Evolutionary conservation across 2,113 vertebrate genomes (phyloP), one percentile per base, ranked within the genome.

Genomic region (Montifringilla adamsi): DNA sequence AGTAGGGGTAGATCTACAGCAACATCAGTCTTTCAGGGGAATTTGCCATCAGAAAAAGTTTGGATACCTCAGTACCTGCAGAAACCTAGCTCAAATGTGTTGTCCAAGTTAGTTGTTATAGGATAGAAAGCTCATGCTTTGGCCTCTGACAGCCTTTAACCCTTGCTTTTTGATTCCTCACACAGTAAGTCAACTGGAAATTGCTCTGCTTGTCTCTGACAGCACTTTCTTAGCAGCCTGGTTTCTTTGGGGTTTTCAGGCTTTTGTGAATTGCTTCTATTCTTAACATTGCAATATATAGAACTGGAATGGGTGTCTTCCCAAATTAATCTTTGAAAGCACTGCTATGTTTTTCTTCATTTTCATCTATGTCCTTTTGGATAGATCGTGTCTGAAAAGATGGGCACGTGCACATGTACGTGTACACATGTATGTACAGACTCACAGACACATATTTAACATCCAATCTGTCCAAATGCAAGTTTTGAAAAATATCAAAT

Each of bases 401-500:
- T 7, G 31, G 20, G 22, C 37, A 46, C 30, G 44, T 43, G 75
- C 60, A 31, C 47, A 13, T 16, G 39, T 41, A 15, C 5, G 0
- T 63, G 24, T 21, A 26, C 59, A 80, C 46, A 58, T 28, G 63
- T 66, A 55, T 83, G 84, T 53, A 31, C 80, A 53, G 62, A 43
- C 52, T 89, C 59, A 75, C 30, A 84, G 93, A 15, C 43, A 44
- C 17, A 3, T 20, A 66, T 39, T 74, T 80, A 75, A 93, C 81
- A 87, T 41, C 37, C 67, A 90, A 85, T 90, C 52, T 95, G 85
- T 52, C 20, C 64, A 90, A 92, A 89, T 64, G 15, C 15, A 68
- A 60, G 19, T 79, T 90, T 43, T 39, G 59, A 91, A 91, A 94
- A 90, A 93, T 77, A 94, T 33, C 79, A 92, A 70, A 43, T 85